Conservation (phyloP, 2,113 vertebrate genomes). For the Nicator chloris region DNA sequence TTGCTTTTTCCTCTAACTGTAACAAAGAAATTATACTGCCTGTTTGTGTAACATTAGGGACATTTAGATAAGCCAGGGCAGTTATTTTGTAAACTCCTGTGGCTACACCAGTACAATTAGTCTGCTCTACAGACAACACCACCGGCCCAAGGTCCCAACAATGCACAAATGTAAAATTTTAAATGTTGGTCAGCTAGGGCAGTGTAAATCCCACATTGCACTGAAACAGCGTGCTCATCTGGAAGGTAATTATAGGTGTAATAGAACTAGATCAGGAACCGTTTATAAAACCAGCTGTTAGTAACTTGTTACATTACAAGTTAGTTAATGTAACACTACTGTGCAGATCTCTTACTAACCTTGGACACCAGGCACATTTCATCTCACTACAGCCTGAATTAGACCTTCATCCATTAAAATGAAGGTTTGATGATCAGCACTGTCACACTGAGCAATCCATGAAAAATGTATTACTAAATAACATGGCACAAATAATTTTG, state of each 20-base stretch:
- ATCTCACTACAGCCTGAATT: neutral
- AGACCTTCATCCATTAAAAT: neutral
- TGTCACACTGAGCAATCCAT: neutral
- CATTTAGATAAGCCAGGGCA: neutral
- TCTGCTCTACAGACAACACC: neutral
- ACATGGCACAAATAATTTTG: neutral
- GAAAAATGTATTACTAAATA: neutral
- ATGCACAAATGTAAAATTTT: fast-evolving
- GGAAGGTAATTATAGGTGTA: neutral
- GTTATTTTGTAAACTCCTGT: neutral
- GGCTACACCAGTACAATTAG: neutral
- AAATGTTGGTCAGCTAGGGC: neutral
- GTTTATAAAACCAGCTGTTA: neutral
- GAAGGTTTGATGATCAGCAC: neutral
- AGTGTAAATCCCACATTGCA: neutral
- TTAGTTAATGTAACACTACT: neutral
- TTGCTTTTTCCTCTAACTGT: neutral
- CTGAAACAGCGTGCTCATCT: neutral
- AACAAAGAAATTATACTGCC: neutral
- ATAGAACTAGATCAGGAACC: neutral
- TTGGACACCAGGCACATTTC: neutral
- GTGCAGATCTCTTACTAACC: neutral
- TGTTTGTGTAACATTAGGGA: neutral
- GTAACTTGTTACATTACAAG: neutral
- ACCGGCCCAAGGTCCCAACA: neutral